phyloP scores from a whole-genome alignment of 2,797 vertebrate genomes.

The Hipposideros larvatus region DNA sequence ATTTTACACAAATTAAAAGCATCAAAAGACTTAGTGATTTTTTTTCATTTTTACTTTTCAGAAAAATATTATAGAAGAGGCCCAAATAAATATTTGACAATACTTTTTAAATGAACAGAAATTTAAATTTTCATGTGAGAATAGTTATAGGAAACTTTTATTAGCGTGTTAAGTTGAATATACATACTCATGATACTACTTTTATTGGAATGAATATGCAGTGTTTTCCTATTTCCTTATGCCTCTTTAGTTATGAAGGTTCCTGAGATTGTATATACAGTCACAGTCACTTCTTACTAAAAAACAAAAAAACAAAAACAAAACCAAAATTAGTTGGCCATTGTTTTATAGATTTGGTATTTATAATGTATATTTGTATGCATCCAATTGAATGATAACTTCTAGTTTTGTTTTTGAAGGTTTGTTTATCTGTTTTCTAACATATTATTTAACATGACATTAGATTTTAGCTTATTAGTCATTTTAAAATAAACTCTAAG shows the following conservation, averaged over 20 bases:
- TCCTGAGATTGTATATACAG: not conserved
- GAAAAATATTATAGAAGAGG: constrained; percentile 55
- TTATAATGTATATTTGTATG: constrained; percentile 16
- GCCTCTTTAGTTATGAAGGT: constrained; percentile 31
- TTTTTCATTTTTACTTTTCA: constrained; percentile 29
- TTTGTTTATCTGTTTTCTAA: constrained; percentile 47
- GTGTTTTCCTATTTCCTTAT: constrained; percentile 30
- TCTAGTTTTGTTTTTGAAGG: constrained; percentile 29
- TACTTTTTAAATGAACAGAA: constrained; percentile 44
- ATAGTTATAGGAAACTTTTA: constrained; percentile 22
- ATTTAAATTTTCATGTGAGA: constrained; percentile 18
- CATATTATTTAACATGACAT: not conserved
- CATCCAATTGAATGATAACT: constrained; percentile 14
- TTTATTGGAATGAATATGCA: constrained; percentile 45
- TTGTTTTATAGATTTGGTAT: constrained; percentile 48
- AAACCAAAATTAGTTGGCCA: not conserved
- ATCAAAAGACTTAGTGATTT: constrained; percentile 35
- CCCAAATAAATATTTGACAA: constrained; percentile 13
- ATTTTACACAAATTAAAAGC: constrained; percentile 22
- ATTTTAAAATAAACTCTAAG: constrained; percentile 24
- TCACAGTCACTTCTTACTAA: not conserved
- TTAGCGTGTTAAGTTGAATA: not conserved
- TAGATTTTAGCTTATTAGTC: constrained; percentile 36
- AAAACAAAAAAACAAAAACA: not conserved
- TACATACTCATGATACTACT: constrained; percentile 15